Base-by-base conservation (phyloP, 2,113 vertebrate species). In the Pampusana beccarii region DNA sequence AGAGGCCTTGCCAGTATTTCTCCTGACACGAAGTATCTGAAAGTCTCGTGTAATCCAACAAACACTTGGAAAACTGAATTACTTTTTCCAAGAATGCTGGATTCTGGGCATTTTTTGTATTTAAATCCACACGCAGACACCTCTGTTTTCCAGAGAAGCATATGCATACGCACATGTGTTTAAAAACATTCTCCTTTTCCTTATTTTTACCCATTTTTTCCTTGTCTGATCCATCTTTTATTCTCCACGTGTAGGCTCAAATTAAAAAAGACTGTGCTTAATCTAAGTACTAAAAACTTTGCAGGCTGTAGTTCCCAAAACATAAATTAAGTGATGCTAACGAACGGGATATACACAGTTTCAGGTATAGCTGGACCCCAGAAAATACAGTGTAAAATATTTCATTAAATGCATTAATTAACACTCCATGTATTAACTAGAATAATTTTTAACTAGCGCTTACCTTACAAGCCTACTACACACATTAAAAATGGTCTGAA, bases 101-200 rank as follows among this genome's bases (percentile, higher is more conserved):
- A 44, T 60, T 51, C 48, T 23, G 28, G 8, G 7, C 7, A 6
- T 62, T 51, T 58, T 42, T n/a, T 33, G 29, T 50, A 31, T 28
- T 15, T 77, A 51, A 72, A 71, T 23, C 36, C 40, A 44, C 23
- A 10, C 4, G 2, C 10, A 46, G 24, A 29, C 7, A 16, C 15
- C 54, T 51, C 51, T 64, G 15, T 29, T 56, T 60, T 42, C 24
- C 48, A 82, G 17, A 61, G 6, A 19, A 21, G 2, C 4, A 3
- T 1, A 2, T 4, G 20, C 8, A 8, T 11, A 67, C 23, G 38
- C 26, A 46, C 4, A 19, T 1, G 7, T 7, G 3, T 34, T 66
- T 5, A 7, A 34, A 54, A 74, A 14, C 13, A 2, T 42, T 44
- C 4, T 57, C 11, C 7, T 64, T 40, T 40, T 66, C 14, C 13